Base-by-base conservation (phyloP, 1,140 invertebrate genomes). In the Philaenus spumarius region DNA sequence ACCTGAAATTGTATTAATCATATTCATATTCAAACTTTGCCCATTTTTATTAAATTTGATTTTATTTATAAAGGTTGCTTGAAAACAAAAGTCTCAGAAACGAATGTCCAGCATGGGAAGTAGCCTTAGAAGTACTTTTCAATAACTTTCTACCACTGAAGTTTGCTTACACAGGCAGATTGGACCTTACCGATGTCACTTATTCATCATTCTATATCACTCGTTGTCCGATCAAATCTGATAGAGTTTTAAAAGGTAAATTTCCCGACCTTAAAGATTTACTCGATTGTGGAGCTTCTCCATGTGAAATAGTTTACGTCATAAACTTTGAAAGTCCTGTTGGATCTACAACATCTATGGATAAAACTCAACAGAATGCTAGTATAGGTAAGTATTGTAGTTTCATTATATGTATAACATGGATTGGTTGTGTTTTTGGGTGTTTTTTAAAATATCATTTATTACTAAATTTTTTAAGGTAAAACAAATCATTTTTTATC, bases 111-210 rank as follows among this genome's bases (percentile, higher is more conserved):
- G 72, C 74, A 0, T 81, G 78, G 79, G 71, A 78, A 35, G 68
- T 69, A 0, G 80, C 79, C 1, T 67, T 80, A 3, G 72, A 79
- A 17, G 67, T 73, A 0, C 70, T 82, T 2, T 76, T 80, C 54
- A 66, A 69, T 1, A 71, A 74, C 5, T 74, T 80, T 60, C 71
- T 80, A 0, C 76, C 79, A 0, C 73, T 76, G 0, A 81, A 81
- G 62, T 76, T 81, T 34, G 77, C 78, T 0, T 76, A 77, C 60
- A 79, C 73, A 0, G 77, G 77, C 7, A 69, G 72, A 5, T 64
- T 82, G 7, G 75, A 78, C 11, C 68, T 80, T 23, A 75, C 73
- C 51, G 78, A 82, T 34, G 66, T 77, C 52, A 81, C 77, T 0
- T 55, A 68, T 56, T 71, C 77, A 66, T 69, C 69, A 62, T 76